phyloP scores from a whole-genome alignment of 2,113 vertebrate species.

The Zosterops borbonicus region DNA sequence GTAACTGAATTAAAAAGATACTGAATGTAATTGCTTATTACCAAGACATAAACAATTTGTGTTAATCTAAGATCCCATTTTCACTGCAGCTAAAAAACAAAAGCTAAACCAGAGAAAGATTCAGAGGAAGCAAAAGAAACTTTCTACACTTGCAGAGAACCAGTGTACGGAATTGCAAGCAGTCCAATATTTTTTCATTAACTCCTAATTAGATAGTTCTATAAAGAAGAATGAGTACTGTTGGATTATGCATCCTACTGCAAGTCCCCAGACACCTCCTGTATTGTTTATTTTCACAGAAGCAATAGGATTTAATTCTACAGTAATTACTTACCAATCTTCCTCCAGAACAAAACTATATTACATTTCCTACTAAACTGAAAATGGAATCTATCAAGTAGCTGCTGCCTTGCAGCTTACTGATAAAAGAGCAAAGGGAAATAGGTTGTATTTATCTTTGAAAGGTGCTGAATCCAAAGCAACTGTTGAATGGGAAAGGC shows the following conservation, averaged over 20 bases:
- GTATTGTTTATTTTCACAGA: constrained; percentile 26
- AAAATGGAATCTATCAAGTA: constrained; percentile 19
- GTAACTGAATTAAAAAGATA: neutral
- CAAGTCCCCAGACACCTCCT: neutral
- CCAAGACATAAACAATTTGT: neutral
- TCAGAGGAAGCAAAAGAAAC: neutral
- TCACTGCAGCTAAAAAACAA: neutral
- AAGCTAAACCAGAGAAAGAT: neutral
- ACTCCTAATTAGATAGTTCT: constrained; percentile 20
- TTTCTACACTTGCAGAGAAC: neutral
- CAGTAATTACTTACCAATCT: constrained; percentile 38
- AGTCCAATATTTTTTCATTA: constrained; percentile 27
- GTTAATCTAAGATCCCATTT: neutral
- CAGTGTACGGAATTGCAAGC: neutral
- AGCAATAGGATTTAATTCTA: constrained; percentile 34
- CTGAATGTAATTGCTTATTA: neutral
- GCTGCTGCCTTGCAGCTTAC: neutral
- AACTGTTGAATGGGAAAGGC: neutral
- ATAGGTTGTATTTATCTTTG: neutral
- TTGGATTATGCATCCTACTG: neutral
- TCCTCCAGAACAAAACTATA: neutral
- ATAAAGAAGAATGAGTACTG: constrained; percentile 21
- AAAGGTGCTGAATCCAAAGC: neutral
- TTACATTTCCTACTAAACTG: neutral
- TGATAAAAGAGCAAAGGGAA: neutral